phyloP scores from a whole-genome alignment of 2,113 vertebrate genomes.

The Lagopus leucura region DNA sequence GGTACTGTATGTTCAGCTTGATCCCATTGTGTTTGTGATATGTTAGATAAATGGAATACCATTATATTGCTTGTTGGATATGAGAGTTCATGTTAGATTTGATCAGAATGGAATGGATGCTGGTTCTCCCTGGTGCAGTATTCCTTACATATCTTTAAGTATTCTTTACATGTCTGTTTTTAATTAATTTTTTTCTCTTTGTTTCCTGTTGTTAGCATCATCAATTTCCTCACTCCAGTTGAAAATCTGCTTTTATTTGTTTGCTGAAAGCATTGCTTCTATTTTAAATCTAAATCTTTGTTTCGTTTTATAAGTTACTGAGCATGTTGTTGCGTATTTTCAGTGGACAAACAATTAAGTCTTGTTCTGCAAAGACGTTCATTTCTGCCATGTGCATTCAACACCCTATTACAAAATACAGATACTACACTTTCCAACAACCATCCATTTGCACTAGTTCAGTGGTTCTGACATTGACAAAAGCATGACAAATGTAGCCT shows the following conservation, averaged over 20 bases:
- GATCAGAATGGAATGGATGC: background rate
- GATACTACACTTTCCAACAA: background rate
- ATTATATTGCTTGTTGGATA: background rate
- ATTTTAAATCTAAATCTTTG: background rate
- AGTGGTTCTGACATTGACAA: background rate
- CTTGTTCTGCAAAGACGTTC: background rate
- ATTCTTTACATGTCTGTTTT: background rate
- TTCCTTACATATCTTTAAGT: background rate
- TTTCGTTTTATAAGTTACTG: background rate
- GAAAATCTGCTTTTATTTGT: background rate
- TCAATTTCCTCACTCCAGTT: background rate
- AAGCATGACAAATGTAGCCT: background rate
- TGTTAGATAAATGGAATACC: background rate
- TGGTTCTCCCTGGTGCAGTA: background rate
- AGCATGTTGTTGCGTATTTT: background rate
- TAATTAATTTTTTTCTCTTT: background rate
- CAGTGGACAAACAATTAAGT: background rate
- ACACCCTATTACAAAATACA: background rate
- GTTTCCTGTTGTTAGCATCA: background rate
- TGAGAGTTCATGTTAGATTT: background rate
- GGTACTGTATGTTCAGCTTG: background rate
- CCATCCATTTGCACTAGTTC: background rate
- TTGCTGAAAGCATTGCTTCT: background rate
- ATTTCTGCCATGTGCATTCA: background rate
- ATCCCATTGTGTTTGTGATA: background rate